Evolutionary conservation across 2,888 invertebrate genomes (phyloP).

Genomic region (Pyrrhia umbra): DNA sequence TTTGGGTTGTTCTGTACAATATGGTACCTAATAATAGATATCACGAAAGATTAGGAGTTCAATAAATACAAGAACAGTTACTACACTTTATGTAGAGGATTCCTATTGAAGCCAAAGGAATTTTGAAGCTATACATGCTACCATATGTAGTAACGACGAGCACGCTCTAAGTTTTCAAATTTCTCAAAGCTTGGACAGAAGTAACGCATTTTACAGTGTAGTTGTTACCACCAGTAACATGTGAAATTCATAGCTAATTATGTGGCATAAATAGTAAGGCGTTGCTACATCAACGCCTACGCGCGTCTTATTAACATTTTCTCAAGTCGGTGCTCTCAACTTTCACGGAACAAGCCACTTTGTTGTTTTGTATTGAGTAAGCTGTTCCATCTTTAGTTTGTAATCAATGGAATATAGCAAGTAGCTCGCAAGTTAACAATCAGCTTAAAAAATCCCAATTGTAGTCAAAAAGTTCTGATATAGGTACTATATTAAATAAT

Average conservation of each 20-base stretch:
- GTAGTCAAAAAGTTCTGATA: no score
- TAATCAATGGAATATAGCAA: constrained; percentile 6
- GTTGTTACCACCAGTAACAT: constrained; percentile 21
- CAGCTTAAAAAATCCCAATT: no score
- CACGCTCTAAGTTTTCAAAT: not conserved
- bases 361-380: constrained; percentile 14
- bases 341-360: constrained; percentile 45
- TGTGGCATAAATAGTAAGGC: constrained; percentile 25
- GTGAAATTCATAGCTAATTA: constrained; percentile 47
- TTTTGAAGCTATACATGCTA: not conserved
- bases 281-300: constrained; percentile 47
- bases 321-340: constrained; percentile 41
- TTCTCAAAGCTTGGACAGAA: not conserved
- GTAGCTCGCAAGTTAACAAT: not conserved
- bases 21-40: no score
- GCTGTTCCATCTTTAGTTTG: constrained; percentile 2
- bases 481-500: no score
- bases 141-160: not conserved
- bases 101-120: not conserved
- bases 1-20: no score
- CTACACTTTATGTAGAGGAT: not conserved
- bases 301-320: constrained; percentile 41
- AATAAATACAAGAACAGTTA: no score
- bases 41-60: no score
- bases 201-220: not conserved